These are phyloP conservation scores for Gila orcuttii DNA, from an alignment of 2,113 vertebrate species.

Conservation along the genomic window DNA sequence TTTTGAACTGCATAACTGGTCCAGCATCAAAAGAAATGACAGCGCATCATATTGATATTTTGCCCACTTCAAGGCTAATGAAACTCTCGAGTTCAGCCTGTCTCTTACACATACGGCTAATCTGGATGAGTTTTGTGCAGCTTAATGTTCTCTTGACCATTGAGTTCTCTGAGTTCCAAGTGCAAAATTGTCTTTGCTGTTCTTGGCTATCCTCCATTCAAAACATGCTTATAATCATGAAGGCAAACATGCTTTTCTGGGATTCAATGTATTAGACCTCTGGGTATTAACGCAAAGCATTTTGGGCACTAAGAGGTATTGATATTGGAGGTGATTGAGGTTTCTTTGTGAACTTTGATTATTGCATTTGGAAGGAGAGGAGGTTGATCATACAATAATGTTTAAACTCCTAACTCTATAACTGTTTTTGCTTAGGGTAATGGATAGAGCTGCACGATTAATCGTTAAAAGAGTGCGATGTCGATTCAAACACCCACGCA, in stretches of 20 bases:
- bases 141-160: slow-evolving; percentile 22
- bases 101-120: not conserved
- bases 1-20: not conserved
- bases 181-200: not conserved
- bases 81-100: not conserved
- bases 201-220: slow-evolving; percentile 20
- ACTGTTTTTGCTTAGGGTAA: not conserved
- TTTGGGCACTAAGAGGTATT: slow-evolving; percentile 11
- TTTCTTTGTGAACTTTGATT: slow-evolving; percentile 3
- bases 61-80: slow-evolving; percentile 23
- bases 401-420: not conserved
- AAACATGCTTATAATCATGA: slow-evolving; percentile 25
- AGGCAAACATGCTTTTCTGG: slow-evolving; percentile 17
- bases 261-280: not conserved
- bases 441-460: not conserved
- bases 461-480: no score
- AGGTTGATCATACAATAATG: not conserved
- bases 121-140: not conserved
- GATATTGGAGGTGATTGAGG: slow-evolving; percentile 9
- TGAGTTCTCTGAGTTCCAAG: not conserved
- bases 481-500: no score
- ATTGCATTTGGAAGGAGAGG: not conserved
- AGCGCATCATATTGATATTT: slow-evolving; percentile 22
- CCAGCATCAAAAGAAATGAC: slow-evolving; percentile 24
- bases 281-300: slow-evolving; percentile 24